Evolutionary conservation across 2,888 invertebrate species (phyloP).

Genomic region (Phrixothrix hirtus): DNA sequence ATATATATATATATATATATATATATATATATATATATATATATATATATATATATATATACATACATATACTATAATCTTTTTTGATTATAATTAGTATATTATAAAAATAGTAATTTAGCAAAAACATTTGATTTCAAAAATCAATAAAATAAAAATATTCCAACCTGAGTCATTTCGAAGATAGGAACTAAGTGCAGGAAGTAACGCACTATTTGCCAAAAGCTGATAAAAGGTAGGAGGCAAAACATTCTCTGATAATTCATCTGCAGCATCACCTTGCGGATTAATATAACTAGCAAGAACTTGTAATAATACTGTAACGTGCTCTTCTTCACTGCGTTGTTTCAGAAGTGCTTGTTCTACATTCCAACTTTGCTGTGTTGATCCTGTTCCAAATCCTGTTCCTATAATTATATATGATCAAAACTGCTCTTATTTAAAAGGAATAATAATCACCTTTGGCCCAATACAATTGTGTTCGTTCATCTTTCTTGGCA

Average conservation of each 20-base stretch:
- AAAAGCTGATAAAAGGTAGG: constrained; percentile 75
- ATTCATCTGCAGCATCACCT: constrained; percentile 57
- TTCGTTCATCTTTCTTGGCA: constrained; percentile 55
- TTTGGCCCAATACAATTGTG: constrained; percentile 91
- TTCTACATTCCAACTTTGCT: constrained; percentile 96
- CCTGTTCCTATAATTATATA: constrained; percentile 76
- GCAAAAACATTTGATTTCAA: too few species aligned
- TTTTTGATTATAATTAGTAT: too few species aligned
- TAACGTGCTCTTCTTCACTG: constrained; percentile 93
- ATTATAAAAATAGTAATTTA: too few species aligned
- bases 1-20: too few species aligned
- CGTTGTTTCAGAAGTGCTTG: constrained; percentile 87
- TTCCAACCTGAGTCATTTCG: constrained; percentile 80
- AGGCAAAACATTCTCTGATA: constrained; percentile 61
- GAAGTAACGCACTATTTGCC: constrained; percentile 81
- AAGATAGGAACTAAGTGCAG: constrained; percentile 86
- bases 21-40: too few species aligned
- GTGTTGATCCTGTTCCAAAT: constrained; percentile 93
- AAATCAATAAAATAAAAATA: constrained; percentile 2
- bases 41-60: too few species aligned
- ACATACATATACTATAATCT: too few species aligned
- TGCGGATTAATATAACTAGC: constrained; percentile 87
- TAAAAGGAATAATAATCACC: constrained; percentile 59
- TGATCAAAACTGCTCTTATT: too few species aligned
- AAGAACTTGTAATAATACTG: constrained; percentile 71